Base-by-base conservation (phyloP, 2,888 invertebrate genomes). In the Odontocerum albicorne region DNA sequence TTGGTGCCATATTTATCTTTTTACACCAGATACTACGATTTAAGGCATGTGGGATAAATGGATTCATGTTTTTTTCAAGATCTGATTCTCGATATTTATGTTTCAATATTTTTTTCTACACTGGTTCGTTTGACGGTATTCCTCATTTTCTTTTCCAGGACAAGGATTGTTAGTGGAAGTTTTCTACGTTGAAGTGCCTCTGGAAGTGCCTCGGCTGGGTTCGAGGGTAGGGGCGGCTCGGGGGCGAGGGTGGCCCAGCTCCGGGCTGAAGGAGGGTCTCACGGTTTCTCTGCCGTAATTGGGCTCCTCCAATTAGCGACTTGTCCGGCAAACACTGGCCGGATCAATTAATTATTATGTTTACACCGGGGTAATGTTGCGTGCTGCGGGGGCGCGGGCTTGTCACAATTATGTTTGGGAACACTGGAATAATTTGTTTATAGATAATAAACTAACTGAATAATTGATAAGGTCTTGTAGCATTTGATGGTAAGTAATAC, bases 341-440 rank as follows among this genome's bases (percentile, higher is more conserved):
- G 57, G 57, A 60, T 55, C 60, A 57, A 60, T 60, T 57, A 60
- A 60, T 60, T 57, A 57, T 54, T 39, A 60, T 60, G 60, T 60
- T 60, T 60, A 60, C 50, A 45, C 36, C 21, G 50, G 19, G 50
- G 50, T 50, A 50, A 50, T 42, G 40, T 50, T 19, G 19, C 51
- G 43, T 22, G 13, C 43, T 13, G 43, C 33, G 17, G 38, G 38
- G 38, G 38, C 8, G 38, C n/a, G n/a, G n/a, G n/a, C n/a, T n/a
- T n/a, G 38, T 38, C 12, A 38, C 38, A 8, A 27, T 27, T 27
- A 10, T 27, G 27, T 27, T 27, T 27, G 27, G 27, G 10, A 27
- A 27, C 10, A 10, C 10, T 27, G 27, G 27, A 27, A 7, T 10
- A 27, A 7, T 27, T 27, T 27, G 6, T 7, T 7, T 27, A 27